Percentiles rank a stretch among this genome's conserved stretches.
phyloP scores from a whole-genome alignment of 2,797 vertebrate genomes.

The Okamejei kenojei region DNA sequence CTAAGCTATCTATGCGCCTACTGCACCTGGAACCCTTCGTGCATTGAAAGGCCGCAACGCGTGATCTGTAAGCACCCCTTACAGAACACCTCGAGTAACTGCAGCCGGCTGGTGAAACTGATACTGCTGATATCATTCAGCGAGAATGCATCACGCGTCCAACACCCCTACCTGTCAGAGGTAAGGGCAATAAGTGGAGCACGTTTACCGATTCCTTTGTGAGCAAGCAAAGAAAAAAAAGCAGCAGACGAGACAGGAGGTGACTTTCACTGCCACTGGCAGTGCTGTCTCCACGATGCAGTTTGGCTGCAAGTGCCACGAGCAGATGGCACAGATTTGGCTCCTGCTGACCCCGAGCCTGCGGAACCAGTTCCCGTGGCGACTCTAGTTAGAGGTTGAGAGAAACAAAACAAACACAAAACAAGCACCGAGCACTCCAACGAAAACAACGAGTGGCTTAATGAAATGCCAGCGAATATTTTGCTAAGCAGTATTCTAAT shows the following conservation, averaged over 20 bases:
- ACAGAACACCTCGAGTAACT: background rate
- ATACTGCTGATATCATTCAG: background rate
- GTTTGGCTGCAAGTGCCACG: background rate
- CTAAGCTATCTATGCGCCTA: too few species aligned
- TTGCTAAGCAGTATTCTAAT: slow-evolving; percentile 9
- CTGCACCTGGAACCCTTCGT: background rate
- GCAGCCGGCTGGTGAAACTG: background rate
- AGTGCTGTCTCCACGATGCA: background rate
- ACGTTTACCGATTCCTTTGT: background rate
- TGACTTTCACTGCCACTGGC: background rate
- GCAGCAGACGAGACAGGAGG: slow-evolving; percentile 3
- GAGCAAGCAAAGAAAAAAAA: background rate
- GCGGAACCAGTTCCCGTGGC: background rate
- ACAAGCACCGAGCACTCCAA: background rate
- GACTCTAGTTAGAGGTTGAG: background rate
- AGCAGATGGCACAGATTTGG: slow-evolving; percentile 3
- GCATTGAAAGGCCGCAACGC: background rate
- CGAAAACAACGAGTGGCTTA: background rate
- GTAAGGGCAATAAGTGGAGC: background rate
- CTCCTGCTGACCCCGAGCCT: slow-evolving; percentile 14
- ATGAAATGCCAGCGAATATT: background rate
- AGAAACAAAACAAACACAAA: slow-evolving; percentile 2
- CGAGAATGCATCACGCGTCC: background rate
- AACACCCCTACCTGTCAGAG: too few species aligned
- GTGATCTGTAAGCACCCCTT: background rate